Base-by-base conservation (phyloP, 2,113 vertebrate species). In the Mohoua ochrocephala region DNA sequence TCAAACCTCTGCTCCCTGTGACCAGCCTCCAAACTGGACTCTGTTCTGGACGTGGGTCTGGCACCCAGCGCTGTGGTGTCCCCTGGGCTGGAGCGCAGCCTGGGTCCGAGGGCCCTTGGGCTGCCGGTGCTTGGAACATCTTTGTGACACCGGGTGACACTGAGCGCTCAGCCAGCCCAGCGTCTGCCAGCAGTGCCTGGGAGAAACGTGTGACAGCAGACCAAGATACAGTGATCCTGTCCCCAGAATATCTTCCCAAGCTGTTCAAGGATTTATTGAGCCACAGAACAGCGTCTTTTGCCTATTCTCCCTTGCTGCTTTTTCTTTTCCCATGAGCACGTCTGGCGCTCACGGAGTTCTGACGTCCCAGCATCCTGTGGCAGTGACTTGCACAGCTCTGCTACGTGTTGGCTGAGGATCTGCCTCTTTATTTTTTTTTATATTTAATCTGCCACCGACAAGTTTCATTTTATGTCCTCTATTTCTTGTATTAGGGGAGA, bases 401-500 rank as follows among this genome's bases (percentile, higher is more conserved):
- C 71, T 35, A 15, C 0, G 0, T 21, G 17, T 13, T 60, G 49
- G 65, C 65, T 18, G 28, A 87, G 59, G 41, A 79, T 64, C 56
- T 85, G 44, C 35, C 19, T n/a, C 67, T 65, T 52, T 70, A 70
- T 44, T 67, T 65, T 47, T 47, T 82, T 91, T 79, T 59, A 27
- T 20, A 74, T 95, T 93, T 91, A 82, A 91, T 87, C 77, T 89
- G 69, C 61, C 67, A 68, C 84, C 76, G 91, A 95, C 96, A 91
- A 79, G 84, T 90, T 96, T 91, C 74, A 83, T 93, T 93, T 83
- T 87, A 64, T 87, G 87, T 61, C 70, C 65, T 78, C 53, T 87
- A 54, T 82, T 91, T 93, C 96, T 89, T 79, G 33, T 94, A 78
- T 91, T 75, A 87, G 76, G 41, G 64, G 60, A 89, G 74, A 82